Conservation (phyloP, 2,113 vertebrate genomes). For the Pseudorhombus dupliciocellatus region DNA sequence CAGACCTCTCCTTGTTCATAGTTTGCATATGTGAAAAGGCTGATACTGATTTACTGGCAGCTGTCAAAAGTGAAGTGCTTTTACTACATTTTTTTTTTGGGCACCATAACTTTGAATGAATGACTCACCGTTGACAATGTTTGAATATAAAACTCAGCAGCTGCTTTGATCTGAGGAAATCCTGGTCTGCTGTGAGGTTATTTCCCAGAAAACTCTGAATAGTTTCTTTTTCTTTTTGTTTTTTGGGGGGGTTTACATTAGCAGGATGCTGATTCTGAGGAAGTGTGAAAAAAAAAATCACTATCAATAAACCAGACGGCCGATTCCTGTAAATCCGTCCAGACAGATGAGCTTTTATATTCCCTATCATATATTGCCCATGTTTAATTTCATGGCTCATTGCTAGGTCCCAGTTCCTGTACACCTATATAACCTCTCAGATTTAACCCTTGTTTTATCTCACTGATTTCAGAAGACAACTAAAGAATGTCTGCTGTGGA, state of each 20-base stretch:
- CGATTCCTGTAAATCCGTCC: not conserved
- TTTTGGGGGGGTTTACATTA: not conserved
- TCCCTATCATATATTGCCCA: too few relatives aligned
- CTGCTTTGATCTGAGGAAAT: not conserved
- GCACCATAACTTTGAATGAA: not conserved
- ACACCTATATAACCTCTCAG: not conserved
- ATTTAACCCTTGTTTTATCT: conserved; percentile 11
- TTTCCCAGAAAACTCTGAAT: not conserved
- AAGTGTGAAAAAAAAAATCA: too few relatives aligned
- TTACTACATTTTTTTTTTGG: not conserved
- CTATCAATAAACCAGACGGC: not conserved
- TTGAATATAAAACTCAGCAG: not conserved
- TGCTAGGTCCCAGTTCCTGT: too few relatives aligned
- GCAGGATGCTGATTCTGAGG: not conserved
- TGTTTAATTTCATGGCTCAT: too few relatives aligned
- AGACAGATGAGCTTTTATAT: not conserved
- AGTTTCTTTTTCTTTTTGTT: not conserved
- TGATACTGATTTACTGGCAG: not conserved
- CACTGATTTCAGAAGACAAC: not conserved
- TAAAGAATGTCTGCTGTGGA: conserved; percentile 36
- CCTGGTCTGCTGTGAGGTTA: not conserved
- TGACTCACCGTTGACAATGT: not conserved
- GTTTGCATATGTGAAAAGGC: not conserved
- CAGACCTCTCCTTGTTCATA: not conserved
- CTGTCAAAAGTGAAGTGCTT: not conserved